Conservation (phyloP, 2,113 vertebrate species). For the Dolichallabes microphthalmus region DNA sequence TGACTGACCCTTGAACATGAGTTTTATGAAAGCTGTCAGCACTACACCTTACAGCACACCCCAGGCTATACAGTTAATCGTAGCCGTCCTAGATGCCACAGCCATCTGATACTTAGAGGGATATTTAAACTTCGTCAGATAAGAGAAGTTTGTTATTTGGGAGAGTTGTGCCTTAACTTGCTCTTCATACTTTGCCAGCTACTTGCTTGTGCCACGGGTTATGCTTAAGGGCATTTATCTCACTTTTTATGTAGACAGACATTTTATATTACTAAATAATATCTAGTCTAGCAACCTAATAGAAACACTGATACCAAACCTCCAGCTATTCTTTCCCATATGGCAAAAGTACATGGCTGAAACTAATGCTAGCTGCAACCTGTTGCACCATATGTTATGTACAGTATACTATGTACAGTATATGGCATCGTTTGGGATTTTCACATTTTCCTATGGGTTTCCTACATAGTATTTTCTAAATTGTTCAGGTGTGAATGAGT, state of each 20-base stretch:
- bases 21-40: neutral
- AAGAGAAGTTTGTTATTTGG: neutral
- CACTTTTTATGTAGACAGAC: neutral
- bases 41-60: neutral
- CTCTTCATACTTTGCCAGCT: slow-evolving; percentile 9
- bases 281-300: neutral
- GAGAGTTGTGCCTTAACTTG: slow-evolving; percentile 39
- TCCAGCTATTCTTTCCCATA: neutral
- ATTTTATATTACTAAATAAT: neutral
- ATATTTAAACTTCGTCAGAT: slow-evolving; percentile 10
- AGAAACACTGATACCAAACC: neutral
- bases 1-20: neutral
- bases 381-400: neutral
- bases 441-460: neutral
- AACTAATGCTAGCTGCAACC: neutral
- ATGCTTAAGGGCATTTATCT: slow-evolving; percentile 5
- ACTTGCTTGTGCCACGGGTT: slow-evolving; percentile 4
- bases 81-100: slow-evolving; percentile 20
- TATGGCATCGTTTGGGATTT: neutral
- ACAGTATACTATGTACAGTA: too few species aligned
- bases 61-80: slow-evolving; percentile 13
- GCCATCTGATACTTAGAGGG: slow-evolving; percentile 10
- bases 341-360: neutral
- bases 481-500: neutral
- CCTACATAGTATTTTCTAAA: neutral